Percentiles rank a stretch among this genome's conserved stretches.
Evolutionary conservation across 2,113 vertebrate genomes (phyloP).

Genomic region (Thinocorus orbignyianus): DNA sequence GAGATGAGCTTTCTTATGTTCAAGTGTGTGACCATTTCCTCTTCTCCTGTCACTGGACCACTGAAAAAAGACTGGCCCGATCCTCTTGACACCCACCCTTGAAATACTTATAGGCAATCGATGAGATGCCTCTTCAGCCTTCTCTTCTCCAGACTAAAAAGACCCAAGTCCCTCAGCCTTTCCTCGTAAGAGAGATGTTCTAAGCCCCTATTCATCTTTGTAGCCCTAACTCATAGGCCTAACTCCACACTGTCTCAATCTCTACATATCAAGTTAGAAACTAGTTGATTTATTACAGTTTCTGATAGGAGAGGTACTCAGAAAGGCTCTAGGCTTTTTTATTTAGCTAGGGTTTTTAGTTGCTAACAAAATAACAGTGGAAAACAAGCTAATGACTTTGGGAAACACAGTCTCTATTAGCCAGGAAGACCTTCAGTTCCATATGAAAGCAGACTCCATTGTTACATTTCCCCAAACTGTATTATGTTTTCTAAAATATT

Average conservation of each 20-base stretch:
- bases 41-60: too few species aligned
- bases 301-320: neutral
- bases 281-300: neutral
- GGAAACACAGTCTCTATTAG: neutral
- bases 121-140: too few species aligned
- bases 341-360: neutral
- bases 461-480: neutral
- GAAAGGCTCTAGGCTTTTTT: neutral
- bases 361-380: neutral
- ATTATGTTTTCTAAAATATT: neutral
- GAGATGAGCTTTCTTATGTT: too few species aligned
- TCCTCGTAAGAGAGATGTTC: too few species aligned
- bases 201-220: too few species aligned
- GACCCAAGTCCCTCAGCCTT: too few species aligned
- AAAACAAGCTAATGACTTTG: neutral
- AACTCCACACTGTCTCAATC: neutral
- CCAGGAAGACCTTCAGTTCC: neutral
- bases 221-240: neutral
- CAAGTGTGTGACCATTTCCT: too few species aligned
- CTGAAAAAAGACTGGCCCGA: too few species aligned
- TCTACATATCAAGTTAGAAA: neutral
- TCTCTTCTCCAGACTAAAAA: too few species aligned
- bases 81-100: too few species aligned
- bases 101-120: too few species aligned
- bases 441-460: neutral